phyloP scores from a whole-genome alignment of 2,888 invertebrate species.

The Harpalus rufipes region DNA sequence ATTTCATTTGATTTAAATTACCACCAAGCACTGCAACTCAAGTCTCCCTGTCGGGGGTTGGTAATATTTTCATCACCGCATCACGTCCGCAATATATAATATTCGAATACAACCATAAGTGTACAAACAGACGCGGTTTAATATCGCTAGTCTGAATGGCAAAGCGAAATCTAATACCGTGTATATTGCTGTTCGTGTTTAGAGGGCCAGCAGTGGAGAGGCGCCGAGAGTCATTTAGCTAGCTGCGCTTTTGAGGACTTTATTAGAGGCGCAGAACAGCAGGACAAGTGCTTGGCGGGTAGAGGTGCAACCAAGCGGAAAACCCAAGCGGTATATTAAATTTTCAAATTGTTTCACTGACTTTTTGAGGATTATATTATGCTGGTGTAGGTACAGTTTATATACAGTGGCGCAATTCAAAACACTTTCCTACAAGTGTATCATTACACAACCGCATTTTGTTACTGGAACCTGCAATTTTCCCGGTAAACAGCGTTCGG shows the following conservation, averaged over 20 bases:
- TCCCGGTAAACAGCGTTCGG: background rate
- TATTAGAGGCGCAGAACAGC: conserved; percentile 48
- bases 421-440: too few relatives aligned
- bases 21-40: too few relatives aligned
- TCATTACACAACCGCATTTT: conserved; percentile 23
- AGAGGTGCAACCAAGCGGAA: conserved; percentile 19
- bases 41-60: background rate
- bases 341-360: conserved; percentile 28
- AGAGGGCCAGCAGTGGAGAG: conserved; percentile 2
- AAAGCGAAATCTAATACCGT: conserved; percentile 57
- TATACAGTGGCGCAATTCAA: too few relatives aligned
- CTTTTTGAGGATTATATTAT: conserved; percentile 33
- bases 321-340: conserved; percentile 21
- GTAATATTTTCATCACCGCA: conserved; percentile 36
- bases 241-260: conserved; percentile 48
- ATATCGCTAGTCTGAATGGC: conserved; percentile 49
- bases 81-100: conserved; percentile 45
- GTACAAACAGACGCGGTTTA: conserved; percentile 61
- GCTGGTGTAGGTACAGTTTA: background rate
- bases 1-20: too few relatives aligned
- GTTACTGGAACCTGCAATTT: conserved; percentile 45
- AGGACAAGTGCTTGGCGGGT: conserved; percentile 41
- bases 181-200: conserved; percentile 56
- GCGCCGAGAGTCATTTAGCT: conserved; percentile 43
- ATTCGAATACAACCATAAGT: conserved; percentile 58